Percentiles rank a stretch among this genome's conserved stretches.
phyloP scores from a whole-genome alignment of 1,140 invertebrate genomes.

The Dolichoris vasculosae region DNA sequence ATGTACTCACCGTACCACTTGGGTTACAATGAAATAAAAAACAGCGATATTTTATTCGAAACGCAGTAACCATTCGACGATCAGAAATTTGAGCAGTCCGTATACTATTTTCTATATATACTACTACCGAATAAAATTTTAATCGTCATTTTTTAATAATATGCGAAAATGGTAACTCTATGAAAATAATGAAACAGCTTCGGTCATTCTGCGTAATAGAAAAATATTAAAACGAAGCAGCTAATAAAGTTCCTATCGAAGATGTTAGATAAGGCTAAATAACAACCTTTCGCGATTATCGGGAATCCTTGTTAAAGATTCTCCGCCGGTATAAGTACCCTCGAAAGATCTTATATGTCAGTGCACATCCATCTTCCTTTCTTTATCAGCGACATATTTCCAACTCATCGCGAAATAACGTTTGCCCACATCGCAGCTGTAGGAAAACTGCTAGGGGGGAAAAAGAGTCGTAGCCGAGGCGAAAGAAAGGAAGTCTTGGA shows the following conservation, averaged over 20 bases:
- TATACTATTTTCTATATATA: no score
- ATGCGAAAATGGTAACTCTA: no score
- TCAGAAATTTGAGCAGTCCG: no score
- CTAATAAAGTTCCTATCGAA: not conserved
- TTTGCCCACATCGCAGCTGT: not conserved
- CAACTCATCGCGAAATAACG: not conserved
- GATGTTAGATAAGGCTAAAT: not conserved
- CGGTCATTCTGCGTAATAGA: not conserved
- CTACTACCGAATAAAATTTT: no score
- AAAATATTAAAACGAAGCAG: not conserved
- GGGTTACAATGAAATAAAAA: no score
- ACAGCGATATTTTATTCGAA: no score
- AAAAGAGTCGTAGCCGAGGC: not conserved
- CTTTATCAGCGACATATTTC: not conserved
- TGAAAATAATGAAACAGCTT: no score
- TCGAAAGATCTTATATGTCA: not conserved
- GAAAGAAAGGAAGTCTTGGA: conserved; percentile 2
- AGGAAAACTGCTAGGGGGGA: not conserved
- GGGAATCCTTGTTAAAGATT: no score
- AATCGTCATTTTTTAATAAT: no score
- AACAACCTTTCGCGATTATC: not conserved
- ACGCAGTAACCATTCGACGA: no score
- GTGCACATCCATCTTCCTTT: not conserved
- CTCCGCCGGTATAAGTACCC: not conserved
- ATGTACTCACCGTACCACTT: no score